A percentile compares a stretch with the other conserved stretches of the same genome.
Conservation (phyloP, 2,113 vertebrate species). For the Trichechus manatus region DNA sequence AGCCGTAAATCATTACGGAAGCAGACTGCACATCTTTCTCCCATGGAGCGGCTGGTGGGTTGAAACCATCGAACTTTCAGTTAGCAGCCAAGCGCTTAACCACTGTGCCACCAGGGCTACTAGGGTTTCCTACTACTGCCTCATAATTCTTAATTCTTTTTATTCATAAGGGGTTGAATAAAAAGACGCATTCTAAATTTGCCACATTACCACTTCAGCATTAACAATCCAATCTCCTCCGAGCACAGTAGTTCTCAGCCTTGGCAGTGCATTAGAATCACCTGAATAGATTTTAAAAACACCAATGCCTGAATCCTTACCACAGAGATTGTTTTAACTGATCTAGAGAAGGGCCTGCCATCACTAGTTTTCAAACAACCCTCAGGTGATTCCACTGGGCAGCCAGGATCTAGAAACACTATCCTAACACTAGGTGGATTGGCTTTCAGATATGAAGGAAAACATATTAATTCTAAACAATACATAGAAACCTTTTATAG, state of each 20-base stretch:
- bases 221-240: slow-evolving; percentile 14
- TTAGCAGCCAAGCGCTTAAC: background rate
- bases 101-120: background rate
- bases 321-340: background rate
- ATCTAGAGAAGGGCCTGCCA: background rate
- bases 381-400: background rate
- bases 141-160: slow-evolving; percentile 2
- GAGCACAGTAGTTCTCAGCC: background rate
- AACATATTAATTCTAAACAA: slow-evolving; percentile 29
- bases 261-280: slow-evolving; percentile 43
- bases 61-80: too few species aligned
- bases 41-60: too few species aligned
- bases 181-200: slow-evolving; percentile 43
- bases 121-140: background rate
- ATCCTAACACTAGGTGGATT: background rate
- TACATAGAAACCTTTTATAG: background rate
- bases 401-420: background rate
- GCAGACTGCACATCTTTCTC: too few species aligned
- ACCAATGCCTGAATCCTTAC: background rate
- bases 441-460: slow-evolving; percentile 24
- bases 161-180: slow-evolving; percentile 33
- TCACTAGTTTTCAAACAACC: background rate
- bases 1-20: too few species aligned
- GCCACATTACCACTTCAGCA: background rate
- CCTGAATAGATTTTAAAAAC: slow-evolving; percentile 26